A percentile compares a stretch with the other conserved stretches of the same genome.
These are phyloP conservation scores for Pollenia amentaria DNA, from an alignment of 2,888 invertebrate genomes.

Conservation along the genomic window DNA sequence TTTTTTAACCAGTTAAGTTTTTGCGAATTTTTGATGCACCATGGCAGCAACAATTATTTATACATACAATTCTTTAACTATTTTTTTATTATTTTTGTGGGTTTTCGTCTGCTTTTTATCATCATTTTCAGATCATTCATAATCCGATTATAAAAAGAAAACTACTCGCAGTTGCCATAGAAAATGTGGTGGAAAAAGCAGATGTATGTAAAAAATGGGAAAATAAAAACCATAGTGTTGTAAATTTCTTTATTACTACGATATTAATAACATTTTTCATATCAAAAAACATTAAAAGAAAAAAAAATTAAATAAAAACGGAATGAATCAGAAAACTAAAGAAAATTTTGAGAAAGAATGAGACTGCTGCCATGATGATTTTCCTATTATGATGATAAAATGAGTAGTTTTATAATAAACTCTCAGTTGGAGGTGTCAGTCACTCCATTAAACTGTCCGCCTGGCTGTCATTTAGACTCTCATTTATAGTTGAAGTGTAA, in stretches of 20 bases:
- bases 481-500: constrained; percentile 21
- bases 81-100: constrained; percentile 29
- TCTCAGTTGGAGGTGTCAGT: constrained; percentile 65
- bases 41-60: not conserved
- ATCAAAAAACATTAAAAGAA: not conserved
- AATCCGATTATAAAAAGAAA: constrained; percentile 66
- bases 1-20: too few relatives aligned
- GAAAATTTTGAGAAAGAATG: constrained; percentile 30
- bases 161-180: constrained; percentile 11
- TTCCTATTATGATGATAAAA: constrained; percentile 36
- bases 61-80: constrained; percentile 38
- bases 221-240: constrained; percentile 45
- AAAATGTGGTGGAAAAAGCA: not conserved
- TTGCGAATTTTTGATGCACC: too few relatives aligned
- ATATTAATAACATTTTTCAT: constrained; percentile 63
- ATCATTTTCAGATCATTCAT: constrained; percentile 65
- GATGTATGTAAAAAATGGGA: not conserved
- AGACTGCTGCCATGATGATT: constrained; percentile 27
- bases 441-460: not conserved
- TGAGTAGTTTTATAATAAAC: constrained; percentile 46
- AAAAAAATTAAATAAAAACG: not conserved
- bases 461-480: constrained; percentile 11
- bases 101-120: constrained; percentile 61
- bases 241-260: constrained; percentile 69
- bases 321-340: constrained; percentile 7